Conservation (phyloP, 1,140 invertebrate species). For the Anoplophora glabripennis region DNA sequence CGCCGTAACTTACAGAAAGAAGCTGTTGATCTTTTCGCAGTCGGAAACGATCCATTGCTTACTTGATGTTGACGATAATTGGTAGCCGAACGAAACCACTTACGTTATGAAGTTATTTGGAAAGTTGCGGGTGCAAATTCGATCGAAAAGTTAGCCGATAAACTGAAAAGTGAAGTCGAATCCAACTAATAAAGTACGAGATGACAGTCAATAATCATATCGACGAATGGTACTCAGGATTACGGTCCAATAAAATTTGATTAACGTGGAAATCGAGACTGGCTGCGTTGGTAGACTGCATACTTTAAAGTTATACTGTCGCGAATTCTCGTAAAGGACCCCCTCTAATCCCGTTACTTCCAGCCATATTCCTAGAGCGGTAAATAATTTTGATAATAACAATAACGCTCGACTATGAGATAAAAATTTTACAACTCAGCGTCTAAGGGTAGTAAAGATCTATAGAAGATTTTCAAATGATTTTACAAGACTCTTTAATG, state of each 20-base stretch:
- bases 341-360: neutral
- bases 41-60: no score
- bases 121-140: slow-evolving; percentile 10
- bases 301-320: neutral
- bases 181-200: slow-evolving; percentile 30
- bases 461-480: no score
- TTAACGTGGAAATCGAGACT: slow-evolving; percentile 14
- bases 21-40: no score
- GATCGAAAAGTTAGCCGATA: slow-evolving; percentile 21
- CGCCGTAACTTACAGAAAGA: no score
- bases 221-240: slow-evolving; percentile 23
- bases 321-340: neutral
- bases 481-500: no score
- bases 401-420: no score
- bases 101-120: slow-evolving; percentile 1
- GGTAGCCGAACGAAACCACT: no score
- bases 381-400: no score
- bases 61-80: no score
- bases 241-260: slow-evolving; percentile 32
- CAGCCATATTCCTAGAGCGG: no score
- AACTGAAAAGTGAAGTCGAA: slow-evolving; percentile 23
- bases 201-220: slow-evolving; percentile 35
- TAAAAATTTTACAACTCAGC: no score
- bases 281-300: neutral
- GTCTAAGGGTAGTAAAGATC: no score